Percentiles rank a stretch among this genome's conserved stretches.
These are phyloP conservation scores for cat (Felis catus) DNA, from an alignment of 2,113 vertebrate genomes.

Conservation along the genomic window F.catus_Fca126_mat1.0 CM031420.1:97653501-97654000, in stretches of 20 bases:
- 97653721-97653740: slow-evolving; percentile 4
- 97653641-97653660: slow-evolving; percentile 27
- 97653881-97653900: not conserved
- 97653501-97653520: slow-evolving; percentile 66
- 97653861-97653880: not conserved
- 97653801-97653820: not conserved
- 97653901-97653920: not conserved
- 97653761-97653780: not conserved
- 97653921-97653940: not conserved
- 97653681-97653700: slow-evolving; percentile 9
- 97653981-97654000: not conserved
- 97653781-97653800: not conserved
- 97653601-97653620: slow-evolving; percentile 77
- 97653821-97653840: not conserved
- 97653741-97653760: not conserved
- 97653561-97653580: slow-evolving; percentile 56
- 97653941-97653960: not conserved
- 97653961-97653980: not conserved
- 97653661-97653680: slow-evolving; percentile 38
- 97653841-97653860: not conserved
- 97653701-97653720: not conserved
- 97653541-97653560: slow-evolving; percentile 67
- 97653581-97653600: slow-evolving; percentile 80
- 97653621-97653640: slow-evolving; percentile 34
- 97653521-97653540: slow-evolving; percentile 66